phyloP scores from a whole-genome alignment of 2,113 vertebrate genomes.

The Neolamprologus hecqui region DNA sequence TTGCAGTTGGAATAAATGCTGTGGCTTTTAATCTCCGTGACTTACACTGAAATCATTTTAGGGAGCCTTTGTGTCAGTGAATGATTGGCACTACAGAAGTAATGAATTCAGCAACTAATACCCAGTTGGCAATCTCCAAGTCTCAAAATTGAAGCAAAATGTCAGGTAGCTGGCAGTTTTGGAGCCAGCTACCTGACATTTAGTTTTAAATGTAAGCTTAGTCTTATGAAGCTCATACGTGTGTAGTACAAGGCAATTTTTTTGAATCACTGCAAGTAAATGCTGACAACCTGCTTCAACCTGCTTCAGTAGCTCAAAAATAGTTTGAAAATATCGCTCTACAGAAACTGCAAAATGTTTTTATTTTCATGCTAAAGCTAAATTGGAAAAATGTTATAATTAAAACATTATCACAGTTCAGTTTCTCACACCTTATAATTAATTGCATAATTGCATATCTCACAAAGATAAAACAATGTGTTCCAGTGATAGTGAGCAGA shows the following conservation, averaged over 20 bases:
- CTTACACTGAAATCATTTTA: background rate
- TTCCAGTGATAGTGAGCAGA: background rate
- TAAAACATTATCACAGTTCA: background rate
- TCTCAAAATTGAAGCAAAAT: background rate
- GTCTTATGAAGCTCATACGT: background rate
- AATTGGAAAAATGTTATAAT: background rate
- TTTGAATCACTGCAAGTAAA: background rate
- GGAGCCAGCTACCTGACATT: background rate
- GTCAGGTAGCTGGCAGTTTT: background rate
- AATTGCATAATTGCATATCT: background rate
- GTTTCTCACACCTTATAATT: background rate
- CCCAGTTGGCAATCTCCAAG: background rate
- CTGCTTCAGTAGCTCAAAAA: background rate
- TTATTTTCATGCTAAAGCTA: background rate
- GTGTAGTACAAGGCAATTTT: background rate
- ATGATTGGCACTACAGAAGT: background rate
- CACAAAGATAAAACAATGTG: background rate
- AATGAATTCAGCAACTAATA: background rate
- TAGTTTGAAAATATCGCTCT: background rate
- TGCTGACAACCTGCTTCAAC: background rate
- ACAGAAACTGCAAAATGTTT: background rate
- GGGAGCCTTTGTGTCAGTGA: background rate
- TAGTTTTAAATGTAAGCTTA: background rate
- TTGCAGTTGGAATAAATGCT: background rate
- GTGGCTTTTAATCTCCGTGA: background rate